Evolutionary conservation across 2,797 vertebrate genomes (phyloP).

Genomic region (Neosilurus hyrtlii): DNA sequence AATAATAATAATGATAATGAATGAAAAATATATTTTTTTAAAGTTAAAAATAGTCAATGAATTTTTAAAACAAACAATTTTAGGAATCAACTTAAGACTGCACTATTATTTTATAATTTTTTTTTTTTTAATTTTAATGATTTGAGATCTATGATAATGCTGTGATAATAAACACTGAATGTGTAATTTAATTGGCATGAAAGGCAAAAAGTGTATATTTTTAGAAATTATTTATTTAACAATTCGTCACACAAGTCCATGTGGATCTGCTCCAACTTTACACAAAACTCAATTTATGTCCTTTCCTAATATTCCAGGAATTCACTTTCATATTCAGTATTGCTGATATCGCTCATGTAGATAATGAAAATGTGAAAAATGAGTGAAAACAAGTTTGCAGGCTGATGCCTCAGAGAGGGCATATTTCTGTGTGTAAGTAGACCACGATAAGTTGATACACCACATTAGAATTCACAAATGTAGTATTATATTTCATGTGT

Average conservation of each 20-base stretch:
- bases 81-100: background rate
- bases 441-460: background rate
- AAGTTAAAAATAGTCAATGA: too few species aligned
- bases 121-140: background rate
- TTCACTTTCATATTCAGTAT: background rate
- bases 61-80: background rate
- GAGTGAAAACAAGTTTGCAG: background rate
- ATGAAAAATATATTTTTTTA: background rate
- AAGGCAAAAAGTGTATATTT: background rate
- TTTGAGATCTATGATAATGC: background rate
- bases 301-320: background rate
- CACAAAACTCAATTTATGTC: background rate
- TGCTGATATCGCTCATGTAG: background rate
- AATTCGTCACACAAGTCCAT: slow-evolving; percentile 2
- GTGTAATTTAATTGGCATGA: slow-evolving; percentile 19
- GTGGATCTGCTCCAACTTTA: background rate
- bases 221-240: slow-evolving; percentile 19
- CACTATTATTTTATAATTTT: slow-evolving; percentile 19
- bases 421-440: background rate
- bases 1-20: background rate
- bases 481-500: slow-evolving; percentile 1
- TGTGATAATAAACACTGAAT: slow-evolving; percentile 39
- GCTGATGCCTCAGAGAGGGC: background rate
- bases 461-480: slow-evolving; percentile 10
- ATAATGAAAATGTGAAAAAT: slow-evolving; percentile 17